Evolutionary conservation across 2,888 invertebrate species (phyloP), one percentile per base, ranked within the genome.

Genomic region (Liodrosophila aerea): DNA sequence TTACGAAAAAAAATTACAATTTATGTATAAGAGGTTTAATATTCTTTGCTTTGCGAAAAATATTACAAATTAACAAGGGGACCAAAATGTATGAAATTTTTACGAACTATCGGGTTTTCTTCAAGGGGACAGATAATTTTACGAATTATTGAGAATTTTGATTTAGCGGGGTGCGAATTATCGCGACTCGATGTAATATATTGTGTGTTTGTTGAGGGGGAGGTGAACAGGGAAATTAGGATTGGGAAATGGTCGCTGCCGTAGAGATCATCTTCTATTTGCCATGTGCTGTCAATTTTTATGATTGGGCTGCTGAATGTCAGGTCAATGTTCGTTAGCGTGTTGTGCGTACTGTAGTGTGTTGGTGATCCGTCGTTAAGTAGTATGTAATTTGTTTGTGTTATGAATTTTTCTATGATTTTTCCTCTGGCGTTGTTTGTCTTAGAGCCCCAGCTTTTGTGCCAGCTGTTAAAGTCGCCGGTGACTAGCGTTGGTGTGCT

Each of bases 241-340:
- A 47, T 47, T 4, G 51, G 51, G 29, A 40, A 33, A 9, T 50
- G 50, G 40, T 51, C 51, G 11, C 47, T 47, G 3, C 34, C 43
- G 31, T 12, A 40, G 15, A 49, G 37, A 13, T 53, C 18, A 3
- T 51, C 18, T 22, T 41, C 46, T 36, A 34, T 46, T 7, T 39
- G 4, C 56, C 56, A 56, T 37, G 37, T n/a, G 18, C 46, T 54
- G 16, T 46, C 54, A 7, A 54, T 40, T 33, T 40, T 8, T 4
- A 46, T 34, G n/a, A 34, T 22, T 13, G 36, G 43, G 30, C 41
- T 43, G 4, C 44, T 37, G 9, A 64, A 64, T 0, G 66, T 46
- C 8, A 69, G 5, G 11, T 70, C 61, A 1, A 70, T 56, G 30
- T 70, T 36, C 0, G 63, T 58, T n/a, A 66, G 51, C 7, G 64